Conservation (phyloP, 2,888 invertebrate genomes). For the Parnassius apollo region DNA sequence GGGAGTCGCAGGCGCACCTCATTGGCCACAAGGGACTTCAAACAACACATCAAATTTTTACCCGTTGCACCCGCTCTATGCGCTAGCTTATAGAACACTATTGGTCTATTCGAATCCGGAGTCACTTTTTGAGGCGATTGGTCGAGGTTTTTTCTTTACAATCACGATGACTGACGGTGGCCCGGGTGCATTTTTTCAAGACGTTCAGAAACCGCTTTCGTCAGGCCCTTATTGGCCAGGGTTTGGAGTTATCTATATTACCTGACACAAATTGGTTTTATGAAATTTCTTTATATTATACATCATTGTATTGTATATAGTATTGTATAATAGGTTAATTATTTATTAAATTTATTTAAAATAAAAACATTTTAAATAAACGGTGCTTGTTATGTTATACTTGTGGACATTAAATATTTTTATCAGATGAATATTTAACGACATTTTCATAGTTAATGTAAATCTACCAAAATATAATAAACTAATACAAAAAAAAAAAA, state of each 20-base stretch:
- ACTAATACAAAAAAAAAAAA: too few relatives aligned
- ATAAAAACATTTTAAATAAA: too few relatives aligned
- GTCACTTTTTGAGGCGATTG: constrained; percentile 34
- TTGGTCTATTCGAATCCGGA: constrained; percentile 47
- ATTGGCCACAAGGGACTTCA: constrained; percentile 34
- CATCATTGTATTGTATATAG: too few relatives aligned
- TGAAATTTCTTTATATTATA: constrained; percentile 12
- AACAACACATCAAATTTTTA: constrained; percentile 36
- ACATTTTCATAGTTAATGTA: too few relatives aligned
- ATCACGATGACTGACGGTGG: constrained; percentile 29
- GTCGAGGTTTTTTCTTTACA: constrained; percentile 28
- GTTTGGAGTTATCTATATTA: constrained; percentile 21
- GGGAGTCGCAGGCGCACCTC: constrained; percentile 35
- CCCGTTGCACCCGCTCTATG: constrained; percentile 37
- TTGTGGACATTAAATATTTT: too few relatives aligned
- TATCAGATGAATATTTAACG: too few relatives aligned
- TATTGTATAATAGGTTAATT: background rate
- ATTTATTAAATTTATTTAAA: background rate
- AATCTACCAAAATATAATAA: too few relatives aligned
- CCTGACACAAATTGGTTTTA: constrained; percentile 14
- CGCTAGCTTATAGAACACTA: constrained; percentile 45
- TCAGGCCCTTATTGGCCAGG: constrained; percentile 23
- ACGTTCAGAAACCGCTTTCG: constrained; percentile 21
- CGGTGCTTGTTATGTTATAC: too few relatives aligned
- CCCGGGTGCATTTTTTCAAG: constrained; percentile 30